Evolutionary conservation across 2,888 invertebrate species (phyloP), one percentile per base, ranked within the genome.

Genomic region (Melinaea menophilus): DNA sequence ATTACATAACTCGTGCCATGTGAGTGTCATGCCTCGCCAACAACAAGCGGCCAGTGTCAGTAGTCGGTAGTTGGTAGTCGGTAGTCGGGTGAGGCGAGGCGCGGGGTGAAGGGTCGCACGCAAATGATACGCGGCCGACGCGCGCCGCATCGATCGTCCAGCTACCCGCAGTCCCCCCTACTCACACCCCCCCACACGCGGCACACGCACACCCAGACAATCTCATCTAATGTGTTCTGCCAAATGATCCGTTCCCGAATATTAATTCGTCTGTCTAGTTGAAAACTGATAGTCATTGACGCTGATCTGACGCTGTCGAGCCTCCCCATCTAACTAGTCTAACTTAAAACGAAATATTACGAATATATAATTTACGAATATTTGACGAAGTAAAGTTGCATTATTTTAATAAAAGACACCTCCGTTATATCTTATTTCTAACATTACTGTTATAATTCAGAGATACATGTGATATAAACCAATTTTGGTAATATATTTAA

Each of bases 161-260:
- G 80, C 79, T 79, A 73, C 74, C 65, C 69, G 67, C 69, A 63
- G 41, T 70, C 67, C 67, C 69, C 70, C 66, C 73, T 72, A 74
- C 69, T 74, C 63, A 77, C 80, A 80, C 79, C 31, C 22, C 81
- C 82, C 79, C 81, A 77, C 81, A 41, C 41, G 11, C 76, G 80
- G 80, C 84, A 78, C 75, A 72, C 76, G 70, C 73, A 71, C 73
- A 73, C 72, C 72, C 73, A 71, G 69, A 70, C 75, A 71, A 71
- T 73, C 68, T 70, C 76, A 76, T 84, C 85, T 85, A 86, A 85
- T 84, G 87, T 86, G 87, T 86, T 81, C 84, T 85, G 86, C 85
- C 88, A 88, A 89, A 89, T 89, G 88, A 88, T 83, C 88, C 85
- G 81, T 75, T 72, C 69, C 22, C 77, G 83, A 85, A 86, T 86